phyloP scores from a whole-genome alignment of 2,113 vertebrate species.

The Elgaria multicarinata region DNA sequence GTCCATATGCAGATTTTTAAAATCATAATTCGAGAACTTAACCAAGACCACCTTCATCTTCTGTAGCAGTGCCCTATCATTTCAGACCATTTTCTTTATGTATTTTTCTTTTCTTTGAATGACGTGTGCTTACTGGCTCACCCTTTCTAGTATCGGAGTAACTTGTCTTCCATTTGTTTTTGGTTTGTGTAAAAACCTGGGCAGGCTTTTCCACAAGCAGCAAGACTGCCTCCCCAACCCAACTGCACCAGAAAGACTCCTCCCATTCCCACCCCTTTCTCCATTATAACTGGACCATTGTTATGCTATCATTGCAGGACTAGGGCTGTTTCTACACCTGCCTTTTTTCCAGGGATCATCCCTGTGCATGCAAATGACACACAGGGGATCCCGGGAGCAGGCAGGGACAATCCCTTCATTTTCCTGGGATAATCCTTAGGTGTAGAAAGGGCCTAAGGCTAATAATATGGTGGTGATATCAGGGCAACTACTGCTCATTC shows the following conservation, averaged over 20 bases:
- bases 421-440: too few relatives aligned
- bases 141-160: conserved; percentile 7
- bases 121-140: conserved; percentile 3
- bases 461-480: background rate
- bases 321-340: too few relatives aligned
- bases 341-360: too few relatives aligned
- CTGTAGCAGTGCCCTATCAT: background rate
- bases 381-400: too few relatives aligned
- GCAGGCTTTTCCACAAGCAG: background rate
- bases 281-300: background rate
- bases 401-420: too few relatives aligned
- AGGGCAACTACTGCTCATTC: background rate
- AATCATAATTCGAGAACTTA: background rate
- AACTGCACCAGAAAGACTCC: background rate
- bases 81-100: background rate
- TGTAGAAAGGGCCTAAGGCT: too few relatives aligned
- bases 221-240: background rate
- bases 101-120: background rate
- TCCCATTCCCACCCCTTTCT: background rate
- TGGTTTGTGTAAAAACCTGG: background rate
- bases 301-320: background rate
- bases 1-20: background rate
- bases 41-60: background rate
- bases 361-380: too few relatives aligned
- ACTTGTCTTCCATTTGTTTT: background rate